These are phyloP conservation scores for Pagrus major DNA, from an alignment of 2,113 vertebrate genomes.

Conservation along the genomic window DNA sequence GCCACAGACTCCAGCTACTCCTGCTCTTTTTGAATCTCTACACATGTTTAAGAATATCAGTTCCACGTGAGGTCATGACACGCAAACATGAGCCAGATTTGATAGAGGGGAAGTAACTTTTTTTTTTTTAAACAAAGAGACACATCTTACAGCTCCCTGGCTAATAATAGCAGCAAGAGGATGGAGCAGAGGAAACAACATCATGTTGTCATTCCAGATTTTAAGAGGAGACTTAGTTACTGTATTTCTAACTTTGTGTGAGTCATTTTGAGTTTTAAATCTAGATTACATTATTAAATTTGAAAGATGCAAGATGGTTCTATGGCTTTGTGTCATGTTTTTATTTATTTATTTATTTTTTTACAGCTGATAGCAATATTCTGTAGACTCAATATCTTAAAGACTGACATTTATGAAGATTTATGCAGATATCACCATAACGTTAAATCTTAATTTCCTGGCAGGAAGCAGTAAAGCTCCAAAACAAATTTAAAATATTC, in stretches of 20 bases:
- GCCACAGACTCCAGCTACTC: slow-evolving; percentile 17
- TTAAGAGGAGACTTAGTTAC: not conserved
- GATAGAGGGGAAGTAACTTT: slow-evolving; percentile 24
- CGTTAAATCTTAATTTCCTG: not conserved
- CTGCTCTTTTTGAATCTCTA: slow-evolving; percentile 13
- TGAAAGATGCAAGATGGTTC: not conserved
- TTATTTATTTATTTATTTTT: too few relatives aligned
- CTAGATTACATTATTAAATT: not conserved
- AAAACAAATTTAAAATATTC: not conserved
- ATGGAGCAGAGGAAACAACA: slow-evolving; percentile 59
- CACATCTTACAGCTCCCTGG: slow-evolving; percentile 7
- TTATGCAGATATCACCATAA: not conserved
- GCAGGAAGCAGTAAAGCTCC: not conserved
- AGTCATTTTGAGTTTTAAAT: slow-evolving; percentile 8
- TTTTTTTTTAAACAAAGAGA: not conserved
- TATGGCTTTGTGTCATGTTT: not conserved
- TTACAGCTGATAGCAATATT: slow-evolving; percentile 5
- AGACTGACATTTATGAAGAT: not conserved
- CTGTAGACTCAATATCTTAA: not conserved
- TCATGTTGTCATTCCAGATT: slow-evolving; percentile 46
- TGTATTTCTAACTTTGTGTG: not conserved
- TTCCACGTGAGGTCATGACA: slow-evolving; percentile 68
- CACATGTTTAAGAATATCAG: slow-evolving; percentile 56
- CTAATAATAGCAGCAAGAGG: slow-evolving; percentile 36
- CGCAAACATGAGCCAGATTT: slow-evolving; percentile 17